Percentiles rank a stretch among this genome's conserved stretches.
Evolutionary conservation across 2,888 invertebrate genomes (phyloP).

Genomic region (Subacronicta megacephala): DNA sequence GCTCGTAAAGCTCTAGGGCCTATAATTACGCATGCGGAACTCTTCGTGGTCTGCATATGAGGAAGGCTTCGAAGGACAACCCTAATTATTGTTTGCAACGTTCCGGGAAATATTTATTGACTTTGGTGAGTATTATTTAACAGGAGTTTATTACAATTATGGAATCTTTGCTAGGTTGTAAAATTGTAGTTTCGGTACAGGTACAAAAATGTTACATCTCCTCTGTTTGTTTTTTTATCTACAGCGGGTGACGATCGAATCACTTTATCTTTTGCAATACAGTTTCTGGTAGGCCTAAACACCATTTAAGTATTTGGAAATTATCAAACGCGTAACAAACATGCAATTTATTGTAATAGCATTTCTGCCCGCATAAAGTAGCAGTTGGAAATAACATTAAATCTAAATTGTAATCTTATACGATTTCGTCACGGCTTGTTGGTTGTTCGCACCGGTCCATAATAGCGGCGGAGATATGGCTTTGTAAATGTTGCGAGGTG

Average conservation of each 20-base stretch:
- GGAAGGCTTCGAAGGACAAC: slow-evolving; percentile 32
- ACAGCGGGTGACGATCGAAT: slow-evolving; percentile 29
- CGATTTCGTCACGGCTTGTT: slow-evolving; percentile 61
- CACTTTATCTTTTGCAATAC: slow-evolving; percentile 27
- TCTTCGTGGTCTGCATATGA: slow-evolving; percentile 27
- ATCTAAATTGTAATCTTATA: slow-evolving; percentile 62
- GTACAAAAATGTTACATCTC: too few relatives aligned
- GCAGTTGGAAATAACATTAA: slow-evolving; percentile 53
- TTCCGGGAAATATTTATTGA: slow-evolving; percentile 35
- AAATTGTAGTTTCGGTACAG: neutral
- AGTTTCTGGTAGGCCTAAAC: slow-evolving; percentile 46
- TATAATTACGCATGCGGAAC: slow-evolving; percentile 55
- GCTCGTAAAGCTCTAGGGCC: slow-evolving; percentile 68
- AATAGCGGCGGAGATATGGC: slow-evolving; percentile 63
- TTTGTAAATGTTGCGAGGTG: slow-evolving; percentile 72
- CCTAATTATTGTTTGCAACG: slow-evolving; percentile 35
- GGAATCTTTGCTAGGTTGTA: neutral
- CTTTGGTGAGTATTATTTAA: slow-evolving; percentile 24
- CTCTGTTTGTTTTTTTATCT: too few relatives aligned
- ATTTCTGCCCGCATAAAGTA: slow-evolving; percentile 48
- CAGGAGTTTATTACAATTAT: neutral
- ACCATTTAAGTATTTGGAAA: slow-evolving; percentile 50
- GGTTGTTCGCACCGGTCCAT: slow-evolving; percentile 59
- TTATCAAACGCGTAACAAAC: slow-evolving; percentile 46
- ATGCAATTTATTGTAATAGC: slow-evolving; percentile 57